phyloP scores from a whole-genome alignment of 2,888 invertebrate genomes.

The Labia minor region DNA sequence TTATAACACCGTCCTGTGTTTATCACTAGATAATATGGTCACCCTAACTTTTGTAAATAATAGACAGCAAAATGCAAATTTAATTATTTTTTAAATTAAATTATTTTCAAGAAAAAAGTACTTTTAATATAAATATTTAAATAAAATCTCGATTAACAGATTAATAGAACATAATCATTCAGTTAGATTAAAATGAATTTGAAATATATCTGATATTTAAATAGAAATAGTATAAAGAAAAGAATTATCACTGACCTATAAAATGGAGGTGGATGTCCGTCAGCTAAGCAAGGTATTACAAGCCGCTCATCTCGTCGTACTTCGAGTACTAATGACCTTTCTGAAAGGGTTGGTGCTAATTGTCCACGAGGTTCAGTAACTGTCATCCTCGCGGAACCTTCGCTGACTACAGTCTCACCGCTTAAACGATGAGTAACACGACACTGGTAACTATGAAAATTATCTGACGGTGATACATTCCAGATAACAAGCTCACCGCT shows the following conservation, averaged over 20 bases:
- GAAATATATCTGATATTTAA: too few species aligned
- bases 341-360: slow-evolving; percentile 22
- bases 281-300: slow-evolving; percentile 25
- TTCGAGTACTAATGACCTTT: slow-evolving; percentile 23
- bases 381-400: slow-evolving; percentile 22
- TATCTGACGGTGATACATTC: slow-evolving; percentile 28
- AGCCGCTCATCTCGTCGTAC: slow-evolving; percentile 25
- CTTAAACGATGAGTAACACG: slow-evolving; percentile 29
- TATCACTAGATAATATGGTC: too few species aligned
- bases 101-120: too few species aligned
- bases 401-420: slow-evolving; percentile 29
- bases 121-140: too few species aligned
- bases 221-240: too few species aligned
- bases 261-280: slow-evolving; percentile 24
- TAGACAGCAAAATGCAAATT: too few species aligned
- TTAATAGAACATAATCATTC: too few species aligned
- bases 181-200: too few species aligned
- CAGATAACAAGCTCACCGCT: slow-evolving; percentile 30
- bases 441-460: slow-evolving; percentile 29
- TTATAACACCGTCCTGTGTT: too few species aligned
- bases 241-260: slow-evolving; percentile 27
- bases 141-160: too few species aligned
- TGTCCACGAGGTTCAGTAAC: slow-evolving; percentile 24
- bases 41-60: too few species aligned
- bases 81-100: too few species aligned